These are phyloP conservation scores for Drosophila melanosoma DNA, from an alignment of 2,888 invertebrate species.

Conservation along the genomic window DNA sequence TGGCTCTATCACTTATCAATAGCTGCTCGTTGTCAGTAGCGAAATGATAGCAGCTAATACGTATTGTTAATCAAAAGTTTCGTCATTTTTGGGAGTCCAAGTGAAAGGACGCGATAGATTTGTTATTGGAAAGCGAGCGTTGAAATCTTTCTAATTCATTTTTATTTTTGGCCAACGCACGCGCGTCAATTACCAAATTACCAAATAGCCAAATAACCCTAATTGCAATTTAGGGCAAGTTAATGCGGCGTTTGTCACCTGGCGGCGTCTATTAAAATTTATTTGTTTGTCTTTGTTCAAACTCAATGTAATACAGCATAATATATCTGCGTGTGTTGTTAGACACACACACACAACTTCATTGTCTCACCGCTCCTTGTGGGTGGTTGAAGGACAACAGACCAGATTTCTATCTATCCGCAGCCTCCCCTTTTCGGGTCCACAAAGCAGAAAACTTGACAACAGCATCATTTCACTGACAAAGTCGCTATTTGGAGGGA, in stretches of 20 bases:
- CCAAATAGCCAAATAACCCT: conserved; percentile 60
- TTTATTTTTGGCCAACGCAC: conserved; percentile 23
- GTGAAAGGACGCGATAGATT: conserved; percentile 11
- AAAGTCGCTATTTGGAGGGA: background rate
- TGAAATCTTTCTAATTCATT: conserved; percentile 1
- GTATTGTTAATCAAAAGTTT: conserved; percentile 10
- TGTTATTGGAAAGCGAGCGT: background rate
- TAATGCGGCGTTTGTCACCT: conserved; percentile 70
- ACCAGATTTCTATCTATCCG: background rate
- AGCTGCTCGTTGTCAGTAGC: conserved; percentile 28
- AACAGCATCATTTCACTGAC: conserved; percentile 8
- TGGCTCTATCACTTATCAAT: conserved; percentile 14
- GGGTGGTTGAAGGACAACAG: background rate
- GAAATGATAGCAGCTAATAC: conserved; percentile 20
- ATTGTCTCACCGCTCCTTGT: conserved; percentile 10
- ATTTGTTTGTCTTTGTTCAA: conserved; percentile 68
- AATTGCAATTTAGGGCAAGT: conserved; percentile 73
- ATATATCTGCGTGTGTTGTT: conserved; percentile 22
- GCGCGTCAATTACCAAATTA: conserved; percentile 62
- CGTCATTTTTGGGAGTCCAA: background rate
- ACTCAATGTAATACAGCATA: conserved; percentile 46
- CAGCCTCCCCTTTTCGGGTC: background rate
- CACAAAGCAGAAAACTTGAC: conserved; percentile 2
- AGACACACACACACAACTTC: conserved; percentile 22
- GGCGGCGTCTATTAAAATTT: conserved; percentile 74